Percentiles rank a stretch among this genome's conserved stretches.
Evolutionary conservation across 1,140 invertebrate genomes (phyloP).

Genomic region (Aphelenchoides fujianensis): DNA sequence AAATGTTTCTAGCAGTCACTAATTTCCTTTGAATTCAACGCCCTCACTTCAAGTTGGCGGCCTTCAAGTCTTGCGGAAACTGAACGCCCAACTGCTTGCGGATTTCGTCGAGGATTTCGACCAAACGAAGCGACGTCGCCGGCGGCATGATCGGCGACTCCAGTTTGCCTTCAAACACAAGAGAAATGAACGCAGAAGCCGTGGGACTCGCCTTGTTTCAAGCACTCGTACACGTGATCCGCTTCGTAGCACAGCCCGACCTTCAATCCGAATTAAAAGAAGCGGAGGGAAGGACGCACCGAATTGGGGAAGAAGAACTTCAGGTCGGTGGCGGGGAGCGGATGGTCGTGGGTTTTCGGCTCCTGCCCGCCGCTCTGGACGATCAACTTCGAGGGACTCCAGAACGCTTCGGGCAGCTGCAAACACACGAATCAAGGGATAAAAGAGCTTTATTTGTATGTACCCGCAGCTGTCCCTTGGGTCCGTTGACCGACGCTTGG

Average conservation of each 20-base stretch:
- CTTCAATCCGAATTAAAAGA: background rate
- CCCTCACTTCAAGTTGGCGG: too few species aligned
- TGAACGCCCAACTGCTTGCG: conserved; percentile 32
- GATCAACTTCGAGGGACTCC: conserved; percentile 33
- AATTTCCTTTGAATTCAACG: too few species aligned
- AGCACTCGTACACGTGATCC: conserved; percentile 71
- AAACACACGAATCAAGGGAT: too few species aligned
- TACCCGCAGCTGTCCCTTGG: conserved; percentile 30
- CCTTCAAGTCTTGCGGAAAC: conserved; percentile 34
- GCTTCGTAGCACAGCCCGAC: conserved; percentile 74
- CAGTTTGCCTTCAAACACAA: too few species aligned
- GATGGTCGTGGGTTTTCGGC: conserved; percentile 17
- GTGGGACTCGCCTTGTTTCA: conserved; percentile 66
- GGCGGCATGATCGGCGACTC: conserved; percentile 30
- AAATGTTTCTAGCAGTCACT: too few species aligned
- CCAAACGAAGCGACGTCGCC: conserved; percentile 27
- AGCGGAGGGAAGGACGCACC: too few species aligned
- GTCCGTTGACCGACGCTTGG: background rate
- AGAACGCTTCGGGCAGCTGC: conserved; percentile 30
- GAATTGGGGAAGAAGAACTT: conserved; percentile 2
- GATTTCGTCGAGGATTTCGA: conserved; percentile 36
- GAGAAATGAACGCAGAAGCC: too few species aligned
- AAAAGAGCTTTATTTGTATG: too few species aligned
- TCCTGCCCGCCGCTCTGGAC: conserved; percentile 20
- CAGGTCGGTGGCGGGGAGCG: conserved; percentile 16